Conservation (phyloP, 1,140 invertebrate species). For the Dendrolimus kikuchii region DNA sequence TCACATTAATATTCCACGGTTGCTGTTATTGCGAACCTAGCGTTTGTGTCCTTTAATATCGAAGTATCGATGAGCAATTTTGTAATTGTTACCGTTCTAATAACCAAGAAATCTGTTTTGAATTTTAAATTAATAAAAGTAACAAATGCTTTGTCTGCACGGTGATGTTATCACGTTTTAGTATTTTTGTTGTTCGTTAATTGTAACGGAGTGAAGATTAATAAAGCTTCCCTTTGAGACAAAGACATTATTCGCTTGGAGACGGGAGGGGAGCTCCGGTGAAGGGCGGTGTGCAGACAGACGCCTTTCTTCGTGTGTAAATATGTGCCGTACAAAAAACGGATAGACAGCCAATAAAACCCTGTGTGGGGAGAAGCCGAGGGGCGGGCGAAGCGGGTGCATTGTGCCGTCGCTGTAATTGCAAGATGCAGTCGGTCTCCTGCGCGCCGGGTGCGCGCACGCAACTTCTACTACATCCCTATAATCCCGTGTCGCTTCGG, state of each 20-base stretch:
- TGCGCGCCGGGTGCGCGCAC: constrained; percentile 57
- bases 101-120: not conserved
- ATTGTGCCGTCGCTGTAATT: constrained; percentile 41
- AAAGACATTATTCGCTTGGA: constrained; percentile 53
- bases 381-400: constrained; percentile 60
- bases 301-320: constrained; percentile 62
- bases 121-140: not conserved
- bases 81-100: constrained; percentile 6
- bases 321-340: constrained; percentile 61
- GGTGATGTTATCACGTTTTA: too few species aligned
- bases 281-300: constrained; percentile 53
- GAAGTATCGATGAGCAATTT: constrained; percentile 9
- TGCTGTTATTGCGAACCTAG: constrained; percentile 50
- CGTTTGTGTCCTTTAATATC: constrained; percentile 26
- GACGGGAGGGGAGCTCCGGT: constrained; percentile 51
- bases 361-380: constrained; percentile 58
- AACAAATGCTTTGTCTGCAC: too few species aligned
- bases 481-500: constrained; percentile 1
- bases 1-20: constrained; percentile 60
- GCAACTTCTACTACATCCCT: constrained; percentile 42
- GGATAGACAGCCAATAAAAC: constrained; percentile 67
- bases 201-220: not conserved
- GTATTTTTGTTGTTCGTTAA: too few species aligned
- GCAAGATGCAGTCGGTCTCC: constrained; percentile 53
- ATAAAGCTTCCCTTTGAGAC: constrained; percentile 32